phyloP scores from a whole-genome alignment of 2,113 vertebrate genomes.

The Chaetura pelagica region DNA sequence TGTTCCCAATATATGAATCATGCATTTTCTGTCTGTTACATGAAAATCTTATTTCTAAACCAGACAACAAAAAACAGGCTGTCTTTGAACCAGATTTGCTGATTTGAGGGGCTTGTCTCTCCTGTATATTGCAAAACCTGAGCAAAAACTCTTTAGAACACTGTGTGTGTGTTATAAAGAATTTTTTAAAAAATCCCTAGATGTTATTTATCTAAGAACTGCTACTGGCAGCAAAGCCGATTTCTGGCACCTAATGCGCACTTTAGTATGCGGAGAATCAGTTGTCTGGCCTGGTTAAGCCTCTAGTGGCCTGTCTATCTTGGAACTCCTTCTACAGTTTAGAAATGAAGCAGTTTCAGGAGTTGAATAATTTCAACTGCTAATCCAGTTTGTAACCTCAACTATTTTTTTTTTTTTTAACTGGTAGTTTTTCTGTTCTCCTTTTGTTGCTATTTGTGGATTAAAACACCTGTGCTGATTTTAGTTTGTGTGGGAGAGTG shows the following conservation, averaged over 20 bases:
- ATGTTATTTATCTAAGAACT: neutral
- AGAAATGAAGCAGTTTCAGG: neutral
- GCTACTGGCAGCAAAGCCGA: neutral
- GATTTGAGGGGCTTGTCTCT: neutral
- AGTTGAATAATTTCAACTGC: neutral
- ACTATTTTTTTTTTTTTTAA: neutral
- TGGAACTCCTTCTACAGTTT: neutral
- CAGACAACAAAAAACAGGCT: neutral
- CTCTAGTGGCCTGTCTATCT: neutral
- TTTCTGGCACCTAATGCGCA: neutral
- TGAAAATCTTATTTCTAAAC: neutral
- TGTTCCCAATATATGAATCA: neutral
- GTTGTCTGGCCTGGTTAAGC: neutral
- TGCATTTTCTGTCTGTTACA: neutral
- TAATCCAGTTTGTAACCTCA: neutral
- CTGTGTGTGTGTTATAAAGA: neutral
- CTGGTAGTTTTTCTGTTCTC: neutral
- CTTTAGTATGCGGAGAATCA: neutral
- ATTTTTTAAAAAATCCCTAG: neutral
- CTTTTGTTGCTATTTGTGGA: neutral
- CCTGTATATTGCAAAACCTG: neutral
- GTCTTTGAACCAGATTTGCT: neutral
- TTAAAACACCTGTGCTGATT: neutral
- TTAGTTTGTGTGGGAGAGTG: neutral
- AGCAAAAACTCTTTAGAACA: neutral